A percentile compares a stretch with the other conserved stretches of the same genome.
These are phyloP conservation scores for Sphaerodactylus townsendi DNA, from an alignment of 2,113 vertebrate genomes.

Conservation along the genomic window DNA sequence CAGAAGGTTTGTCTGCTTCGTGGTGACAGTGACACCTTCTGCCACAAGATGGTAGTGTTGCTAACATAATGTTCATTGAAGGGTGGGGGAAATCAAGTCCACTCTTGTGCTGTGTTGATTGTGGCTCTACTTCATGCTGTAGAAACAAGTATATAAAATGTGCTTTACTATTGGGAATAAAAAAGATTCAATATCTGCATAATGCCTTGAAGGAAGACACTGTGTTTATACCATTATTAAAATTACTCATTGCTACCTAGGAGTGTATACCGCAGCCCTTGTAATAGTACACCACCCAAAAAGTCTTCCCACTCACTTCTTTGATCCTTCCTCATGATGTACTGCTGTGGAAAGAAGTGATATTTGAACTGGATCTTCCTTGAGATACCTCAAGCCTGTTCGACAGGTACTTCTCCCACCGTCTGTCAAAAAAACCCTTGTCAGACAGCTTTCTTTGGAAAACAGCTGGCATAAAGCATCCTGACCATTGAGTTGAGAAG, in stretches of 20 bases:
- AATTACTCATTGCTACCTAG: background rate
- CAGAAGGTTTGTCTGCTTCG: background rate
- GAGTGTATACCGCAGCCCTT: background rate
- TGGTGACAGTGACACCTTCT: background rate
- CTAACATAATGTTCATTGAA: background rate
- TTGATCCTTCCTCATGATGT: background rate
- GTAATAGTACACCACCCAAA: background rate
- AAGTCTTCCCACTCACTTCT: background rate
- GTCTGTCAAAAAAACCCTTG: background rate
- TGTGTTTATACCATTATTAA: background rate
- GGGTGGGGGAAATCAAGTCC: background rate
- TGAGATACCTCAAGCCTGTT: background rate
- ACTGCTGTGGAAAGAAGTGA: background rate
- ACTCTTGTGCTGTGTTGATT: background rate
- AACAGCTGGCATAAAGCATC: background rate
- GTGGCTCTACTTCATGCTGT: background rate
- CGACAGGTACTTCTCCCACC: background rate
- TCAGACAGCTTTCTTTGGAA: background rate
- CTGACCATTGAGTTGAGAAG: too few relatives aligned
- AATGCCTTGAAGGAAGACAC: background rate
- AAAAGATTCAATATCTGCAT: background rate
- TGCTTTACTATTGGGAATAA: background rate
- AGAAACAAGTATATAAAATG: background rate
- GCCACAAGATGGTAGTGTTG: conserved; percentile 54
- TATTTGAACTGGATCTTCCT: too few relatives aligned